Evolutionary conservation across 2,888 invertebrate genomes (phyloP).

Genomic region (Dichetophora obliterata): DNA sequence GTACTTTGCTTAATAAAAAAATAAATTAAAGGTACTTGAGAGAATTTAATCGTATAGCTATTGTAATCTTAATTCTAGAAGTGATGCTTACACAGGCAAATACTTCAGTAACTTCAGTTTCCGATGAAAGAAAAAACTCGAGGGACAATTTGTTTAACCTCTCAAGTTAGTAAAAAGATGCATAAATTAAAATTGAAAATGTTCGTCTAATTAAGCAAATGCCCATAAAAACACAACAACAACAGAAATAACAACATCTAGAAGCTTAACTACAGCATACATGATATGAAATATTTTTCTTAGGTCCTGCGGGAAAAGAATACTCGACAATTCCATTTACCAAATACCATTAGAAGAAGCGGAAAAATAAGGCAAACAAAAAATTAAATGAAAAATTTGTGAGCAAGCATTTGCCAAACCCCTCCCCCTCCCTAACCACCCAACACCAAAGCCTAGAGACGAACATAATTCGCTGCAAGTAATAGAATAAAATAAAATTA

Average conservation of each 20-base stretch:
- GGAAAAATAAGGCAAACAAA: background rate
- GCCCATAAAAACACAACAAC: conserved; percentile 10
- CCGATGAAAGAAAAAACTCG: background rate
- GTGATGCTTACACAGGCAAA: background rate
- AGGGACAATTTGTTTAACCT: background rate
- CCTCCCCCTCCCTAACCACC: background rate
- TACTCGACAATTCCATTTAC: conserved; percentile 19
- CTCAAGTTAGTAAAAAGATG: background rate
- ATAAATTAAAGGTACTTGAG: background rate
- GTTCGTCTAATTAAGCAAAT: conserved; percentile 17
- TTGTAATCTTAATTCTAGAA: background rate
- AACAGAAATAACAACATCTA: background rate
- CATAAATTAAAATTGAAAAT: conserved; percentile 20
- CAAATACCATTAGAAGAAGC: background rate
- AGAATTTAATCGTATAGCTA: background rate
- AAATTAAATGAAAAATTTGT: conserved; percentile 23
- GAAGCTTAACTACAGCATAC: conserved; percentile 3
- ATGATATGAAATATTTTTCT: background rate
- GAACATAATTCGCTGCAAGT: background rate
- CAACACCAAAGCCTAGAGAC: background rate
- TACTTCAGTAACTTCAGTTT: background rate
- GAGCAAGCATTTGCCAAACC: background rate
- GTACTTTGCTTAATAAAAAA: too few relatives aligned
- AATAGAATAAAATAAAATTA: background rate
- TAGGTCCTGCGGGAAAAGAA: conserved; percentile 14